These are phyloP conservation scores for Lamprotornis superbus DNA, from an alignment of 2,113 vertebrate species.

Conservation along the genomic window DNA sequence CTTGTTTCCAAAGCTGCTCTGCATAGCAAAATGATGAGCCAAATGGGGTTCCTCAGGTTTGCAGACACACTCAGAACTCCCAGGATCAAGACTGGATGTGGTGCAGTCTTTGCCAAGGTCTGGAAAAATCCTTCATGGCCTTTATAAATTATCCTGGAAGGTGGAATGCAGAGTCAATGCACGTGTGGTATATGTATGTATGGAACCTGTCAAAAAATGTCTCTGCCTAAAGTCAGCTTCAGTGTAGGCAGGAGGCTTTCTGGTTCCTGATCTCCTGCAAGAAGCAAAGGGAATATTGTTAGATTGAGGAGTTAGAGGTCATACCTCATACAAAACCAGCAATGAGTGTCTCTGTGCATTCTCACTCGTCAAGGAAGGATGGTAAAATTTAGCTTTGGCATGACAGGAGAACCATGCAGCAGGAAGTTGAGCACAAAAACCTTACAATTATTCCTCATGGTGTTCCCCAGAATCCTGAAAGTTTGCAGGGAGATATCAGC, in stretches of 20 bases:
- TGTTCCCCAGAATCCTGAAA: neutral
- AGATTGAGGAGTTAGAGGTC: neutral
- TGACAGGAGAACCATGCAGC: neutral
- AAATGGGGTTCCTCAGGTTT: neutral
- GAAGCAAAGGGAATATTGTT: neutral
- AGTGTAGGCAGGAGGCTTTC: neutral
- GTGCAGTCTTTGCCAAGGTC: neutral
- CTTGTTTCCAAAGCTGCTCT: neutral
- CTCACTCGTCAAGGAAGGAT: neutral
- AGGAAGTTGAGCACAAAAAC: neutral
- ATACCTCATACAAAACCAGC: neutral
- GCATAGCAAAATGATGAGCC: neutral
- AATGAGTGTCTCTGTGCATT: neutral
- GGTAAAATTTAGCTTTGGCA: neutral
- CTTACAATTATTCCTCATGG: neutral
- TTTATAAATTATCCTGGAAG: neutral
- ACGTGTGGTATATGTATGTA: neutral
- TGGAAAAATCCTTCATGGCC: neutral
- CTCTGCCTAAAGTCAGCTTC: neutral
- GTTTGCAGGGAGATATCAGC: neutral
- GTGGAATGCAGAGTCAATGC: neutral
- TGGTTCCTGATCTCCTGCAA: neutral
- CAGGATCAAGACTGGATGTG: neutral
- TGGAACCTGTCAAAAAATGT: neutral
- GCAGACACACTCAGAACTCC: neutral